phyloP scores from a whole-genome alignment of 2,888 invertebrate genomes.

The Aspidiotus destructor region DNA sequence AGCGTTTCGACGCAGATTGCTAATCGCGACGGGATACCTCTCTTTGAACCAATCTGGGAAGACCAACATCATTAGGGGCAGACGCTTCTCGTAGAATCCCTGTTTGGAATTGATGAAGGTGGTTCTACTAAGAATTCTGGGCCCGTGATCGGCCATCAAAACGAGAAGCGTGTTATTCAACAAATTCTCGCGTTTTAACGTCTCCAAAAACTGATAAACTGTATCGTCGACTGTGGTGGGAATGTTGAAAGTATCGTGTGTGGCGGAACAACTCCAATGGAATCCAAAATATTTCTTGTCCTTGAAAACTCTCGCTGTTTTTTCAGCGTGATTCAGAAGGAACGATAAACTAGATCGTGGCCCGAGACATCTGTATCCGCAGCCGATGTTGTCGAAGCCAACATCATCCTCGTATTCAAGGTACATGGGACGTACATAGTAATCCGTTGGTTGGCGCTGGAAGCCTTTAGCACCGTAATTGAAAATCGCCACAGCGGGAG shows the following conservation, averaged over 20 bases:
- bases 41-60: neutral
- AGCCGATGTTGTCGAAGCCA: neutral
- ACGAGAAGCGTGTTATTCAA: neutral
- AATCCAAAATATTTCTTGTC: conserved; percentile 2
- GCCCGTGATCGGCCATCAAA: neutral
- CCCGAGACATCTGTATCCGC: neutral
- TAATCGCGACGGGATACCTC: neutral
- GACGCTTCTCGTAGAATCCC: neutral
- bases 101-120: neutral
- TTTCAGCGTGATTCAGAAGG: neutral
- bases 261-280: neutral
- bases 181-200: neutral
- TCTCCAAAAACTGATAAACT: neutral
- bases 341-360: neutral
- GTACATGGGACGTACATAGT: neutral
- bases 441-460: neutral
- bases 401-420: neutral
- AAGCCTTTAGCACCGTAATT: neutral
- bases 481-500: neutral
- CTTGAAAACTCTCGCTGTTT: neutral
- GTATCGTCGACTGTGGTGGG: neutral
- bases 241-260: neutral
- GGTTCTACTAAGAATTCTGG: neutral
- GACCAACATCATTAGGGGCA: neutral
- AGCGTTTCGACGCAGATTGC: neutral